phyloP scores from a whole-genome alignment of 2,888 invertebrate species.

The Trachelus tabidus region DNA sequence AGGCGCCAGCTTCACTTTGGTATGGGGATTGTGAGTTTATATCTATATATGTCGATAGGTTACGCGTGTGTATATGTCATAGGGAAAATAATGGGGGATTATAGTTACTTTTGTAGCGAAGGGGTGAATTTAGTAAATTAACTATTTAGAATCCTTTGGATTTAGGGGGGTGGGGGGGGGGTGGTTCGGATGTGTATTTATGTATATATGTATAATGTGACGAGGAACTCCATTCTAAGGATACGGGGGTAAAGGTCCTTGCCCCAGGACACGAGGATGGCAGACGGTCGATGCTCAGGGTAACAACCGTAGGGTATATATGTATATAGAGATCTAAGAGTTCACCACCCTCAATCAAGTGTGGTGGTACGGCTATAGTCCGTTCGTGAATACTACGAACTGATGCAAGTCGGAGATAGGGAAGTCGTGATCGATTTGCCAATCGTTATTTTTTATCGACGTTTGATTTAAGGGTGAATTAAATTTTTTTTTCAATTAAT shows the following conservation, averaged over 20 bases:
- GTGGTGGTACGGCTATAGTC: background rate
- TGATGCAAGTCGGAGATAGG: background rate
- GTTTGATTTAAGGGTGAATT: background rate
- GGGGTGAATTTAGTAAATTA: background rate
- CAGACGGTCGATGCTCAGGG: constrained; percentile 62
- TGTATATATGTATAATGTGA: background rate
- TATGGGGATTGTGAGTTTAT: background rate
- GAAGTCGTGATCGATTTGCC: background rate
- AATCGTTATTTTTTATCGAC: background rate
- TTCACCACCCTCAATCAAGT: background rate
- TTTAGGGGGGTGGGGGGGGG: too few species aligned
- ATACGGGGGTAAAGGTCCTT: constrained; percentile 53
- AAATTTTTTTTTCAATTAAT: background rate
- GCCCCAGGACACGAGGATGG: constrained; percentile 53
- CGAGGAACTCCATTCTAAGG: constrained; percentile 15
- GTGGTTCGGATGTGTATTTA: accelerated
- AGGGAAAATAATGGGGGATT: background rate
- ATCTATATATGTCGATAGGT: background rate
- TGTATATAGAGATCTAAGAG: background rate
- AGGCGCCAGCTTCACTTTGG: too few species aligned
- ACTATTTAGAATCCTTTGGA: background rate
- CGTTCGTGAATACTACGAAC: background rate
- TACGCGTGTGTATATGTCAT: background rate
- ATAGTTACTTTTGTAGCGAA: background rate
- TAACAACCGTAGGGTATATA: constrained; percentile 8